Evolutionary conservation across 2,888 invertebrate species (phyloP).

Genomic region (Melieria crassipennis): DNA sequence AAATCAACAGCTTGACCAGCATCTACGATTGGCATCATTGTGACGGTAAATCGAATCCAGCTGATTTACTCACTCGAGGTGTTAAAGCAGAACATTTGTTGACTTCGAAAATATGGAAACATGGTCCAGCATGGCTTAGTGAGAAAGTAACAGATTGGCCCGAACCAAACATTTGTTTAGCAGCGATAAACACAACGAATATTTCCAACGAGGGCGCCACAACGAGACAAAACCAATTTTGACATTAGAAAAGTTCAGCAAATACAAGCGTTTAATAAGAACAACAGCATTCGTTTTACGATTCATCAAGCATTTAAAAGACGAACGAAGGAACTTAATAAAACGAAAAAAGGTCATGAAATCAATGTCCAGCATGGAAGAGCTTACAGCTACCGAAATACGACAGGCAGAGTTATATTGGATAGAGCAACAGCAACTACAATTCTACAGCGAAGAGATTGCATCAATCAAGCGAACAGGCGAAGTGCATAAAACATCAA

Average conservation of each 20-base stretch:
- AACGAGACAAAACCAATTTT: not conserved
- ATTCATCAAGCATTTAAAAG: too few relatives aligned
- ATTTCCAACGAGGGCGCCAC: not conserved
- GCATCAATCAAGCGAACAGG: too few relatives aligned
- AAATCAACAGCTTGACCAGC: not conserved
- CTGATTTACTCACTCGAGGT: constrained; percentile 2
- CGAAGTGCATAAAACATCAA: too few relatives aligned
- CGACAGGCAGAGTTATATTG: too few relatives aligned
- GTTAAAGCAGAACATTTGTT: not conserved
- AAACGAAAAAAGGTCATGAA: too few relatives aligned
- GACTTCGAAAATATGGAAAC: not conserved
- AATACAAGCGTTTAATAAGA: constrained; percentile 2
- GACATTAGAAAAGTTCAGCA: not conserved
- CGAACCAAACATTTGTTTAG: too few relatives aligned
- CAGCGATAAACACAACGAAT: not conserved
- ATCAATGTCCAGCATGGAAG: too few relatives aligned
- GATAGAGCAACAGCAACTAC: too few relatives aligned
- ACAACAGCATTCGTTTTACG: not conserved
- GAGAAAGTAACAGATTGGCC: not conserved
- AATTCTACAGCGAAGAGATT: too few relatives aligned
- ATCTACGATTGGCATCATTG: not conserved
- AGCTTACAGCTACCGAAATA: too few relatives aligned
- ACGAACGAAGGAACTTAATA: too few relatives aligned
- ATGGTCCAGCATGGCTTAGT: not conserved
- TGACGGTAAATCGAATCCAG: not conserved